A percentile compares a stretch with the other conserved stretches of the same genome.
These are phyloP conservation scores for Brachycybe producta DNA, from an alignment of 2,888 invertebrate species.

Conservation along the genomic window DNA sequence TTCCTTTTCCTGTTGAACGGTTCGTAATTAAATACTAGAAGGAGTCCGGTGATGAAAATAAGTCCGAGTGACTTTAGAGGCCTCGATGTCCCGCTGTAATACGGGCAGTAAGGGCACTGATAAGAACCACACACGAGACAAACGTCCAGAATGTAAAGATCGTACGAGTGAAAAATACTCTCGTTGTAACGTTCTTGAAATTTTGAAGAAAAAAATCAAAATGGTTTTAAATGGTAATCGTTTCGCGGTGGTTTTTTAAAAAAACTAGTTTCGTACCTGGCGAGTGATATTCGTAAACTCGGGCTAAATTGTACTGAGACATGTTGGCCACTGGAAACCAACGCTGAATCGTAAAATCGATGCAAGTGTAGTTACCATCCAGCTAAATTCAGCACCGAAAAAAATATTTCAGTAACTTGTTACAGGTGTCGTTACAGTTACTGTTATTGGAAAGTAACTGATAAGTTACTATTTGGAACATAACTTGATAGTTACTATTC, in stretches of 20 bases:
- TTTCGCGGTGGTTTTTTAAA: too few species aligned
- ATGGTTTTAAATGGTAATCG: too few species aligned
- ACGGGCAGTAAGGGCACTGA: slow-evolving; percentile 74
- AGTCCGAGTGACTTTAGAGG: too few species aligned
- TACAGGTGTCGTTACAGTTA: too few species aligned
- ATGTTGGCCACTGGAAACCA: slow-evolving; percentile 40
- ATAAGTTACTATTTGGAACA: neutral
- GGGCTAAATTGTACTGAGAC: slow-evolving; percentile 35
- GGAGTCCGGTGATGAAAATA: too few species aligned
- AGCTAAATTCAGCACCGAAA: slow-evolving; percentile 23
- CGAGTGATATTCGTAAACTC: slow-evolving; percentile 39
- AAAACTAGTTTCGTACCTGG: slow-evolving; percentile 30
- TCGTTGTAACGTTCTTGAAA: slow-evolving; percentile 90
- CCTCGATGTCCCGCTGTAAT: slow-evolving; percentile 3
- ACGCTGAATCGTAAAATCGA: slow-evolving; percentile 34
- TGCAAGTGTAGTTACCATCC: slow-evolving; percentile 33
- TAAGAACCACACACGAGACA: slow-evolving; percentile 91
- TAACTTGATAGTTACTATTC: neutral
- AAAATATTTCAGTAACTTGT: too few species aligned
- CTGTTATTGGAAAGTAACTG: too few species aligned
- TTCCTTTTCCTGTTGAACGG: too few species aligned
- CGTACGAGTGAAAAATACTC: slow-evolving; percentile 73
- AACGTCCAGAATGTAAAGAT: slow-evolving; percentile 74
- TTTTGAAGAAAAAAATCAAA: slow-evolving; percentile 37
- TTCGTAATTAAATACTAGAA: too few species aligned